These are phyloP conservation scores for Mythimna lalbum DNA, from an alignment of 2,888 invertebrate species.

Conservation along the genomic window DNA sequence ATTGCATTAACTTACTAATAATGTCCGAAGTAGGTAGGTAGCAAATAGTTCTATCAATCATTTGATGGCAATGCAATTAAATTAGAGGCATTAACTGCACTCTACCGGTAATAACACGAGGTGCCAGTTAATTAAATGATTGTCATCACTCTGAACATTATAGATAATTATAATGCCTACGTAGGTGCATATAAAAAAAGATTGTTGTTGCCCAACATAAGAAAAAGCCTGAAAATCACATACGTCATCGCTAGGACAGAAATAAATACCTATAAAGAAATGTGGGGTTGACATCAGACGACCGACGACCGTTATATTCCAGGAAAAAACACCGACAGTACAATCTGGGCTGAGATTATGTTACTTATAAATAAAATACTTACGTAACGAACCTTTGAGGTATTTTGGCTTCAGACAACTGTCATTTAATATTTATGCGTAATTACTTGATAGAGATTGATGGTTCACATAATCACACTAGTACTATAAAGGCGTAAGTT, in stretches of 20 bases:
- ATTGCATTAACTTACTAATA: conserved; percentile 25
- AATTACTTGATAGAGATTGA: conserved; percentile 36
- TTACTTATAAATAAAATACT: conserved; percentile 17
- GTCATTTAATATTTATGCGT: background rate
- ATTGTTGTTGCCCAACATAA: conserved; percentile 9
- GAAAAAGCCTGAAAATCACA: conserved; percentile 25
- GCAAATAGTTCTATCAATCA: conserved; percentile 13
- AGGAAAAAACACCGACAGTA: conserved; percentile 11
- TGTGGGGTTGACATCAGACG: conserved; percentile 38
- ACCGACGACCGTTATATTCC: conserved; percentile 25
- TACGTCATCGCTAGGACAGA: conserved; percentile 42
- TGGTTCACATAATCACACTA: conserved; percentile 7
- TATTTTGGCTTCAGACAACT: conserved; percentile 17
- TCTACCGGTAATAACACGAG: background rate
- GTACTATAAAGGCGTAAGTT: background rate
- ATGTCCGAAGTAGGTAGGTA: background rate
- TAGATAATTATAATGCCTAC: background rate
- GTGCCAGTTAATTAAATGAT: background rate
- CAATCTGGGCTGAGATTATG: conserved; percentile 9
- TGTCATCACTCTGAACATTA: conserved; percentile 1
- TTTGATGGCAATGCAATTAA: conserved; percentile 30
- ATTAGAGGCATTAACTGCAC: conserved; percentile 15
- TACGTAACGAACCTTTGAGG: conserved; percentile 16
- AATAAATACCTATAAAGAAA: conserved; percentile 52
- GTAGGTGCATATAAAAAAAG: conserved; percentile 1